Evolutionary conservation across 2,113 vertebrate species (phyloP).

Genomic region (Brevimyrus niger): DNA sequence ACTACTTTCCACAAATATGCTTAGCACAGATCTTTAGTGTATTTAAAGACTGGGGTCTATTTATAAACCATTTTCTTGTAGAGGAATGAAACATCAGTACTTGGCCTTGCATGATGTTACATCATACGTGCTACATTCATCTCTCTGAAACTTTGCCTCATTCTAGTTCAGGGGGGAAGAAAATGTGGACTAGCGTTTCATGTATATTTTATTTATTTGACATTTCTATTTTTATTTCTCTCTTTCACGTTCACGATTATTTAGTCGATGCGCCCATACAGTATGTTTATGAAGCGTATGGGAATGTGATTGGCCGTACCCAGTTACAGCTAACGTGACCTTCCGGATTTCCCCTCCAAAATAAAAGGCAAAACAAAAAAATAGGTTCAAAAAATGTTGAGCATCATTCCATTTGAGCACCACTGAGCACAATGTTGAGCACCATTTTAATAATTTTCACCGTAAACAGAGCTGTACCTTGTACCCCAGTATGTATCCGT

Average conservation of each 20-base stretch:
- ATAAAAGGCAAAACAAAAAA: background rate
- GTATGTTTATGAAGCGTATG: background rate
- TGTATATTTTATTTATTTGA: background rate
- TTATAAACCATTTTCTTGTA: constrained; percentile 24
- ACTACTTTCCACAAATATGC: constrained; percentile 11
- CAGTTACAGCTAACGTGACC: background rate
- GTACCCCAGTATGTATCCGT: constrained; percentile 85
- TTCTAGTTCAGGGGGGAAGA: background rate
- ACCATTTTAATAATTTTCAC: background rate
- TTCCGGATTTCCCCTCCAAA: background rate
- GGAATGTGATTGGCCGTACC: background rate
- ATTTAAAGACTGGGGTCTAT: constrained; percentile 9
- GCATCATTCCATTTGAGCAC: too few relatives aligned
- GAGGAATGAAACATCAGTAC: constrained; percentile 28
- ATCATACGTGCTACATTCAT: constrained; percentile 40
- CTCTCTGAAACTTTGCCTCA: constrained; percentile 10
- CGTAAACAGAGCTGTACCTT: constrained; percentile 60
- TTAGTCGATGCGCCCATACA: background rate
- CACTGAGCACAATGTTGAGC: too few relatives aligned
- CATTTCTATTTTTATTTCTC: background rate
- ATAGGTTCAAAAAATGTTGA: background rate
- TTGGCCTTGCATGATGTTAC: constrained; percentile 52
- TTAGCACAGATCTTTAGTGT: background rate
- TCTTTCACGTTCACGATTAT: background rate
- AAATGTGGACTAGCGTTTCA: background rate